A percentile compares a stretch with the other conserved stretches of the same genome.
Evolutionary conservation across 2,888 invertebrate genomes (phyloP).

Genomic region (Cheilosia soror): DNA sequence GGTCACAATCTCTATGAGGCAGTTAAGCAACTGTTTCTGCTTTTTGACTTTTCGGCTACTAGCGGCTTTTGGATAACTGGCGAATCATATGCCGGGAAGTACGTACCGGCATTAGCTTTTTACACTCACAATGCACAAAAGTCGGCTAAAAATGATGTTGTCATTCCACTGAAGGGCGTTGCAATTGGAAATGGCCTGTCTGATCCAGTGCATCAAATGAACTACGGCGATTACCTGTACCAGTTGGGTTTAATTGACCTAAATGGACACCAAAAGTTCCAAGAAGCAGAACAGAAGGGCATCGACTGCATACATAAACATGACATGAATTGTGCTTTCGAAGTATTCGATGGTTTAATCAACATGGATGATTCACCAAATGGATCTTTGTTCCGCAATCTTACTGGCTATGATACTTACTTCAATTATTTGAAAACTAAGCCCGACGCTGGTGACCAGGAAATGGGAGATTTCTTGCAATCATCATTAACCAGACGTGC

Average conservation of each 20-base stretch:
- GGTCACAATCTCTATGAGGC: constrained; percentile 91
- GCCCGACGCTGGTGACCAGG: constrained; percentile 86
- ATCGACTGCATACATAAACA: constrained; percentile 86
- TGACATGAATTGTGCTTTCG: constrained; percentile 89
- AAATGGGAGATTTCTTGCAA: constrained; percentile 81
- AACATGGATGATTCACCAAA: constrained; percentile 84
- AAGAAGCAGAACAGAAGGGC: constrained; percentile 85
- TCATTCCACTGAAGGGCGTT: constrained; percentile 83
- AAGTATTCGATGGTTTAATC: constrained; percentile 89
- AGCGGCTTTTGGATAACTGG: constrained; percentile 94
- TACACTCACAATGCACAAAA: constrained; percentile 86
- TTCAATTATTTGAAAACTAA: constrained; percentile 85
- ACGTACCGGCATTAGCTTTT: constrained; percentile 89
- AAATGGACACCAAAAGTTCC: constrained; percentile 85
- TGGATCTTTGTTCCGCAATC: constrained; percentile 88
- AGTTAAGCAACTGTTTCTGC: constrained; percentile 91
- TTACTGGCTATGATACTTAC: constrained; percentile 81
- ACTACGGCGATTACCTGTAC: constrained; percentile 92
- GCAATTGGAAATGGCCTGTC: constrained; percentile 92
- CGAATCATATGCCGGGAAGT: constrained; percentile 94
- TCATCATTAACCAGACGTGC: constrained; percentile 86
- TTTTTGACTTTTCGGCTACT: constrained; percentile 90
- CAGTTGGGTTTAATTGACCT: constrained; percentile 88
- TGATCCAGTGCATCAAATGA: constrained; percentile 91
- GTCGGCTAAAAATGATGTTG: constrained; percentile 77